Conservation (phyloP, 2,113 vertebrate species). For the Oreotrochilus melanogaster region DNA sequence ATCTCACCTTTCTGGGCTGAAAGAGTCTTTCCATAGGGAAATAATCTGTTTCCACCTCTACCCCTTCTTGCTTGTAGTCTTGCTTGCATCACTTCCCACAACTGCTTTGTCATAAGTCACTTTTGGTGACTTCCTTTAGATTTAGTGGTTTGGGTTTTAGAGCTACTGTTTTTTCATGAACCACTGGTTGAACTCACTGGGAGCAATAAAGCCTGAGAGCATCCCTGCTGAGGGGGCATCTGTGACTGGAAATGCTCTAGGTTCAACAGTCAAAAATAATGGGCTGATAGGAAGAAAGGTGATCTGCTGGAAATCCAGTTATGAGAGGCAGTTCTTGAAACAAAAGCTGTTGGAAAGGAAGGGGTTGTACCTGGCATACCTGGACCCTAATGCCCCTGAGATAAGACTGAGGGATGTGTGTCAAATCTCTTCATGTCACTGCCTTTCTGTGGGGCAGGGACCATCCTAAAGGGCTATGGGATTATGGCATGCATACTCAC, state of each 20-base stretch:
- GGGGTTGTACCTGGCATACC: neutral
- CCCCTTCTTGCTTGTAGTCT: neutral
- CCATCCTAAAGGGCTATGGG: neutral
- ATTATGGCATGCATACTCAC: neutral
- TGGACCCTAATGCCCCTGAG: neutral
- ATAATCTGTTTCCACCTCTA: neutral
- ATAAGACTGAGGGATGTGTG: neutral
- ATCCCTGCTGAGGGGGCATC: neutral
- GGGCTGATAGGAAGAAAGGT: neutral
- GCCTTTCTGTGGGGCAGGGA: neutral
- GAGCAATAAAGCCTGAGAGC: neutral
- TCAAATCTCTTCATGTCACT: neutral
- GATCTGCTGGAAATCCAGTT: neutral
- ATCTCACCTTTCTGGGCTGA: neutral
- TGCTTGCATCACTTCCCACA: neutral
- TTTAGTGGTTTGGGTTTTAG: neutral
- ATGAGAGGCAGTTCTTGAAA: neutral
- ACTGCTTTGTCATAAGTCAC: neutral
- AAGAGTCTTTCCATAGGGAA: neutral
- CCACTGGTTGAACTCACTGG: neutral
- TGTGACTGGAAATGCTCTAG: neutral
- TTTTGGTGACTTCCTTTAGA: neutral
- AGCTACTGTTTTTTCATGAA: neutral
- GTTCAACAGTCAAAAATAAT: neutral
- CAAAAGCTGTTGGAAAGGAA: neutral